Base-by-base conservation (phyloP, 2,113 vertebrate genomes). In the Calidris pugnax region DNA sequence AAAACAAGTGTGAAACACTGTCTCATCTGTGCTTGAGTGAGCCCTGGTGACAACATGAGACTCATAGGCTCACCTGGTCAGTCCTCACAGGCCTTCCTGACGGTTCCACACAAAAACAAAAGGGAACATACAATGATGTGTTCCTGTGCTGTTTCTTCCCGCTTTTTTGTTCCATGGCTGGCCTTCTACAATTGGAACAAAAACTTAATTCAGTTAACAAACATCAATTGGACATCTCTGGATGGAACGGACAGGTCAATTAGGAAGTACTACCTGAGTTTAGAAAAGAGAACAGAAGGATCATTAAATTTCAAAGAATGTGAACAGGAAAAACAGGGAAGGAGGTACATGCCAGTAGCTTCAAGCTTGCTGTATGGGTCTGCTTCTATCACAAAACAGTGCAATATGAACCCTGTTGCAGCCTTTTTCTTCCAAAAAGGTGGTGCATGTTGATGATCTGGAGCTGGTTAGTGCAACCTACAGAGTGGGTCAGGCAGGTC, bases 21-120 rank as follows among this genome's bases (percentile, higher is more conserved):
- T 43, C 23, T 88, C 28, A 48, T 63, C 41, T 86, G 45, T 35
- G 32, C 28, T 53, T 51, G 51, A 56, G 28, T 28, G 41, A 66
- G 62, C 41, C 37, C 27, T 64, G 37, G 37, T 63, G 41, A 33
- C 9, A 28, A 45, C 28, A 45, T 16, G 20, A 45, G 41, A 66
- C 41, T 45, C 63, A 45, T 6, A 33, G 41, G 22, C 20, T 33
- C 63, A 66, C 7, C 48, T 62, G 27, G 2, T 33, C 23, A 62
- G 45, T 51, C 17, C 22, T 50, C 9, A 3, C 30, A 77, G 33
- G 4, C 55, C 10, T 28, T 80, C n/a, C n/a, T 80, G 13, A 4
- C 7, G 3, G 15, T 60, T 85, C 48, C 35, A 39, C 14, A 43
- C 0, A 0, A 47, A 10, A 37, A 35, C 16, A 20, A 87, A 69